phyloP scores from a whole-genome alignment of 1,140 invertebrate species.

The Littorina saxatilis region DNA sequence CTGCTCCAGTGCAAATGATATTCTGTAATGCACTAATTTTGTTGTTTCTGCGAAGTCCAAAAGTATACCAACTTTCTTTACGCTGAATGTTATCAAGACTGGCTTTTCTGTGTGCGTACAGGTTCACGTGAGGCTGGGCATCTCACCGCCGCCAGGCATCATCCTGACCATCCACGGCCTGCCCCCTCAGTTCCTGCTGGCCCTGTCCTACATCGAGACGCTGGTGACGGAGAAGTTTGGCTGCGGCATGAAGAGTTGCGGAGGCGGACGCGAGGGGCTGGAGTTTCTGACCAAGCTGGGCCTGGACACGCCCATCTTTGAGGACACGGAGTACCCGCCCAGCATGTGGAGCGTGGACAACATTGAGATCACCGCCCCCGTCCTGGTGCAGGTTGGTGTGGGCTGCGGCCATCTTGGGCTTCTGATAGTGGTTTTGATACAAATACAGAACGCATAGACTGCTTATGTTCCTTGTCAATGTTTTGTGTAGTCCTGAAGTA shows the following conservation, averaged over 20 bases:
- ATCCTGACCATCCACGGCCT: slow-evolving; percentile 71
- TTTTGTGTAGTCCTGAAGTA: too few relatives aligned
- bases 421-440: too few relatives aligned
- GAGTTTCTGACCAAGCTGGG: slow-evolving; percentile 1
- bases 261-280: slow-evolving; percentile 26
- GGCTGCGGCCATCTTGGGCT: too few relatives aligned
- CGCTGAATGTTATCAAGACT: too few relatives aligned
- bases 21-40: too few relatives aligned
- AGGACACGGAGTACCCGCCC: slow-evolving; percentile 46
- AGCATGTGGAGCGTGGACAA: slow-evolving; percentile 68
- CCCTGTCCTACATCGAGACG: slow-evolving; percentile 73
- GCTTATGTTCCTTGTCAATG: too few relatives aligned
- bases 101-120: too few relatives aligned
- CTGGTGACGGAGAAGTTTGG: slow-evolving; percentile 68
- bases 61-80: too few relatives aligned
- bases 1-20: too few relatives aligned
- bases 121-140: slow-evolving; percentile 68
- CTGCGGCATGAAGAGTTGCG: slow-evolving; percentile 65
- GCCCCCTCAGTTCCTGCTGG: slow-evolving; percentile 72
- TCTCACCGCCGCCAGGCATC: slow-evolving; percentile 71
- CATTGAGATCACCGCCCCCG: slow-evolving; percentile 67
- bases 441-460: too few relatives aligned
- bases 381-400: slow-evolving; percentile 61
- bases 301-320: slow-evolving; percentile 5
- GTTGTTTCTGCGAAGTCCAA: too few relatives aligned